These are phyloP conservation scores for Sardinella longiceps DNA, from an alignment of 2,797 vertebrate genomes.

Conservation along the genomic window DNA sequence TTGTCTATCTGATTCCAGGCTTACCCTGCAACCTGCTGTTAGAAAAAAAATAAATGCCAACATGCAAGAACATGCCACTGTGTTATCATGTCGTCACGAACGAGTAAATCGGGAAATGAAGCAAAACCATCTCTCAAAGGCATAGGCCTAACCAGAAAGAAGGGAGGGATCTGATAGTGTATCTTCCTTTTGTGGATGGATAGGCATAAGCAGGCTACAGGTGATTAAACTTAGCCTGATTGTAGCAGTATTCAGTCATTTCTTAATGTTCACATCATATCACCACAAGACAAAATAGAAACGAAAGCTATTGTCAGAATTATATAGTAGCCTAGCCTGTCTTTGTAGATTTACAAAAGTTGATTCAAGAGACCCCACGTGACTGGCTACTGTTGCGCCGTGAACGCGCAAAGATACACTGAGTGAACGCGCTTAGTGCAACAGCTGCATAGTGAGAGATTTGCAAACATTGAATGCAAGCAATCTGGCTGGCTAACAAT, in stretches of 20 bases:
- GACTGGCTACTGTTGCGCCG: conserved; percentile 61
- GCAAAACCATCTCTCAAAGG: no score
- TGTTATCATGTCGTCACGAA: no score
- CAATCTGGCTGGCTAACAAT: conserved; percentile 66
- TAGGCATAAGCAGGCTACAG: neutral
- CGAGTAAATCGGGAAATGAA: no score
- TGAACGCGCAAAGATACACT: conserved; percentile 37
- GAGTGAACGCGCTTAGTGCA: conserved; percentile 60
- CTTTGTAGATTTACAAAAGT: neutral
- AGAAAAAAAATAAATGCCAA: no score
- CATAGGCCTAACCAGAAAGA: no score
- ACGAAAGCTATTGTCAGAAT: no score
- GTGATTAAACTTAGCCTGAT: neutral
- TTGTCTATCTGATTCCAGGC: neutral
- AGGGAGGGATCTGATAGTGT: no score
- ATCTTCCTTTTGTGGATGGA: neutral
- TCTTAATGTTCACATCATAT: neutral
- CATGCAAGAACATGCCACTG: no score
- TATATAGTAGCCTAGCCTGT: no score
- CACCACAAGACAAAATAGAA: no score
- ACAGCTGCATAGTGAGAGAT: conserved; percentile 77
- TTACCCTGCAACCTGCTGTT: neutral
- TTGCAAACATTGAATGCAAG: conserved; percentile 62
- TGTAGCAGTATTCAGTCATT: neutral
- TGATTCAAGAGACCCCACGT: conserved; percentile 63